These are phyloP conservation scores for Platerodrilus igneus DNA, from an alignment of 2,888 invertebrate genomes.

Conservation along the genomic window DNA sequence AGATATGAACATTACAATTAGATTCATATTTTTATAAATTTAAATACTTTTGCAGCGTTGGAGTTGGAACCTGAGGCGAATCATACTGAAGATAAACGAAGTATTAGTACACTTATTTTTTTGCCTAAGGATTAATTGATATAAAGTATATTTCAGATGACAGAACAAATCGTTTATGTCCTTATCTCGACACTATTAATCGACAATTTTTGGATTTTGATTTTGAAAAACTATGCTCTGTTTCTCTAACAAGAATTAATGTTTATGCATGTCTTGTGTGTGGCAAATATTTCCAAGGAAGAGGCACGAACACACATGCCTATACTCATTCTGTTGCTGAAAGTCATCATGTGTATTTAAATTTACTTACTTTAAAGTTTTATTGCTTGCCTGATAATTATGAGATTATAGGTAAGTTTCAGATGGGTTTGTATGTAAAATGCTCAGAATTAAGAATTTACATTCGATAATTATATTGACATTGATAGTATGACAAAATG, in stretches of 20 bases:
- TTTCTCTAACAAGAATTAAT: slow-evolving; percentile 96
- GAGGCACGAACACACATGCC: slow-evolving; percentile 97
- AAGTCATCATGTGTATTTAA: slow-evolving; percentile 96
- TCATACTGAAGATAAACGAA: too few relatives aligned
- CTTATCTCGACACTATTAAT: slow-evolving; percentile 97
- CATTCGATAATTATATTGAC: too few relatives aligned
- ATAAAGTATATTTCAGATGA: slow-evolving; percentile 6
- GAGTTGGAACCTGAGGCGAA: too few relatives aligned
- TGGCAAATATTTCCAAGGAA: slow-evolving; percentile 96
- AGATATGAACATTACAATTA: too few relatives aligned
- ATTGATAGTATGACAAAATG: too few relatives aligned
- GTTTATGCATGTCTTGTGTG: slow-evolving; percentile 99
- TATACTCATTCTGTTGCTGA: slow-evolving; percentile 98
- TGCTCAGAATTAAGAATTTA: background rate
- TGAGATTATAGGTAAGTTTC: slow-evolving; percentile 84
- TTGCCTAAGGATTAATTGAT: too few relatives aligned
- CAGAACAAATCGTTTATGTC: slow-evolving; percentile 59
- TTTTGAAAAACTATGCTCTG: slow-evolving; percentile 98
- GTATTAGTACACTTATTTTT: too few relatives aligned
- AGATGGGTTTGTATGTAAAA: slow-evolving; percentile 1
- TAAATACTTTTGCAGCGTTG: too few relatives aligned
- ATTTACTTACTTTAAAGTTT: slow-evolving; percentile 93
- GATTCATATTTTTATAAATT: too few relatives aligned
- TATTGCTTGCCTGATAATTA: slow-evolving; percentile 99
- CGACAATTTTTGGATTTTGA: slow-evolving; percentile 96